Evolutionary conservation across 2,888 invertebrate species (phyloP).

Genomic region (Lagria hirta): DNA sequence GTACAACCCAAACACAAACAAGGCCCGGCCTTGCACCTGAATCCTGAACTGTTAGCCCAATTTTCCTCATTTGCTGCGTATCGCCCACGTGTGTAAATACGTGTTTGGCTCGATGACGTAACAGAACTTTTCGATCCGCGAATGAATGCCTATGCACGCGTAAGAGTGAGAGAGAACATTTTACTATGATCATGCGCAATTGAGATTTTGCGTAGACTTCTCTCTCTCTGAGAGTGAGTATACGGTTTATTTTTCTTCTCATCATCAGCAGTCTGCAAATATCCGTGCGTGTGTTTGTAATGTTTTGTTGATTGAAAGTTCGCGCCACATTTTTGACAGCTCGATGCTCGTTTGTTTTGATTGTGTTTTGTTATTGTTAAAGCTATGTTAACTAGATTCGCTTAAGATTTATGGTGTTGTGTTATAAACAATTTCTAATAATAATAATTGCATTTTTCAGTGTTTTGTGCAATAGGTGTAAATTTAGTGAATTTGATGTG

Average conservation of each 20-base stretch:
- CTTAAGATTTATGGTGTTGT: too few relatives aligned
- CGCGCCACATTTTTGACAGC: slow-evolving; percentile 16
- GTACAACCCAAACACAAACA: too few relatives aligned
- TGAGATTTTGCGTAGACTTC: slow-evolving; percentile 1
- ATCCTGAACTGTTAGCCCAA: slow-evolving; percentile 20
- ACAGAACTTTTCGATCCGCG: slow-evolving; percentile 8
- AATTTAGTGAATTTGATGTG: too few relatives aligned
- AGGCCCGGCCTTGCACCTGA: slow-evolving; percentile 20
- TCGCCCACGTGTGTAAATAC: slow-evolving; percentile 16
- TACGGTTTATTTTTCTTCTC: slow-evolving; percentile 21
- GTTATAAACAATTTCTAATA: too few relatives aligned
- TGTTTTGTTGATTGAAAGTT: slow-evolving; percentile 8
- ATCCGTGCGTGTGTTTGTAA: slow-evolving; percentile 4
- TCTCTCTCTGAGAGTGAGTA: slow-evolving; percentile 6
- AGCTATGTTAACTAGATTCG: slow-evolving; percentile 1
- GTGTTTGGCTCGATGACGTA: slow-evolving; percentile 18
- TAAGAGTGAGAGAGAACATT: slow-evolving; percentile 7
- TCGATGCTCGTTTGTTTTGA: slow-evolving; percentile 10
- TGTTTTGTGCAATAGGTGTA: too few relatives aligned
- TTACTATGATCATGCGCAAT: slow-evolving; percentile 20
- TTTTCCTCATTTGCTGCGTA: slow-evolving; percentile 4
- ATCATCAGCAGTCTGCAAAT: slow-evolving; percentile 13
- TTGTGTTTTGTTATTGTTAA: slow-evolving; percentile 2
- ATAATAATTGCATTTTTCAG: too few relatives aligned
- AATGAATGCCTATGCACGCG: slow-evolving; percentile 12